phyloP scores from a whole-genome alignment of 1,140 invertebrate genomes.

The Drosophila rhopaloa region DNA sequence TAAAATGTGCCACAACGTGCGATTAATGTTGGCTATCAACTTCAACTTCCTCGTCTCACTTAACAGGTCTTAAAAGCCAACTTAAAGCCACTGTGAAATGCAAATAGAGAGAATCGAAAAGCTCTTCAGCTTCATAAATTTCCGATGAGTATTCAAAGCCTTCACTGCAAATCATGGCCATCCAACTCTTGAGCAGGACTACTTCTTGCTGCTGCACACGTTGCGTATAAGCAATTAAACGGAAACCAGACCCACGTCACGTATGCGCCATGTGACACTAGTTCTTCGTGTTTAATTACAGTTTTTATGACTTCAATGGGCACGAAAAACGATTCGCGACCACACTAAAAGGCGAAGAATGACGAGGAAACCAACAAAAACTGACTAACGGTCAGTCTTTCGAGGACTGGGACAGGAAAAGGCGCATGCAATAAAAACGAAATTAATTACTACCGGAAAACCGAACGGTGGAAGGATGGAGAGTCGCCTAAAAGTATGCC shows the following conservation, averaged over 20 bases:
- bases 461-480: not conserved
- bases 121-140: conserved; percentile 19
- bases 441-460: conserved; percentile 66
- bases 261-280: conserved; percentile 78
- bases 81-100: conserved; percentile 24
- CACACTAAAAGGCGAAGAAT: conserved; percentile 28
- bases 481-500: conserved; percentile 32
- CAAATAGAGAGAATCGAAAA: conserved; percentile 18
- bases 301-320: conserved; percentile 59
- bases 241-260: conserved; percentile 55
- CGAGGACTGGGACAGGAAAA: conserved; percentile 18
- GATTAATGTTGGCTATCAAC: conserved; percentile 28
- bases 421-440: conserved; percentile 71
- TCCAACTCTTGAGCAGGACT: conserved; percentile 5
- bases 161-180: conserved; percentile 10
- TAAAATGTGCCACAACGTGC: conserved; percentile 18
- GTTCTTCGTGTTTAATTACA: conserved; percentile 78
- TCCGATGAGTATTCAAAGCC: conserved; percentile 33
- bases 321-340: conserved; percentile 53
- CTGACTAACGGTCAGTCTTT: conserved; percentile 56
- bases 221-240: conserved; percentile 65
- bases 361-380: conserved; percentile 6
- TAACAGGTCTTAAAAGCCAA: conserved; percentile 27
- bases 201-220: conserved; percentile 20
- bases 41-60: conserved; percentile 8